Evolutionary conservation across 2,113 vertebrate genomes (phyloP), one percentile per base, ranked within the genome.

Genomic region (Brachypodius melanocephalos): DNA sequence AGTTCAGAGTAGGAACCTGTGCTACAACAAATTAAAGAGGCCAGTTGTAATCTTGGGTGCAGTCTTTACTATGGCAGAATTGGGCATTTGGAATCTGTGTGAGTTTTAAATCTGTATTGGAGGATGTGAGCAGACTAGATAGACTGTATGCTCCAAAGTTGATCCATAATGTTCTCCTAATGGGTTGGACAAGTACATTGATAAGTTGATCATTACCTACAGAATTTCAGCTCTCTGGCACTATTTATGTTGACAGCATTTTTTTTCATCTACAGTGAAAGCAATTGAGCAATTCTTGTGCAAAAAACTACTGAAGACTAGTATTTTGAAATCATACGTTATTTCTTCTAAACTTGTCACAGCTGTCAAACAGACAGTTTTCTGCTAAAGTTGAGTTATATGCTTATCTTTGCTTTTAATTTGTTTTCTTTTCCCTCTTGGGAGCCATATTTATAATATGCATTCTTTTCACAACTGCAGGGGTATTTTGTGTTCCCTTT

Each of bases 391-490:
- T 63, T 84, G 61, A 92, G 22, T 84, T 87, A 57, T 40, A 45
- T 81, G 61, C 69, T 89, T 89, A 48, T 85, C 85, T 93, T 85
- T 52, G 49, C 48, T 43, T 88, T 91, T 84, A 40, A 75, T 92
- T 95, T 94, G 48, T 89, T 89, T 96, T 95, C n/a, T 79, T 90
- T 90, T 42, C 49, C 57, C 19, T 63, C 93, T 95, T 87, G 36
- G 28, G 19, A 93, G 22, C 16, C 13, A 9, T 89, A 75, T 92
- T 68, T 91, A 45, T 87, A 42, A 67, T 57, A 71, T 14, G 8
- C 52, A 45, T 90, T 81, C 57, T 90, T 95, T 79, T 92, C 72
- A 78, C 55, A 86, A 78, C 76, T 86, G 72, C 52, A 65, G 58
- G 26, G 32, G 4, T 82, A 72, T 91, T 91, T 91, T 25, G 24